Percentiles rank a stretch among this genome's conserved stretches.
Evolutionary conservation across 2,113 vertebrate genomes (phyloP).

Genomic region (Echinops telfairi): DNA sequence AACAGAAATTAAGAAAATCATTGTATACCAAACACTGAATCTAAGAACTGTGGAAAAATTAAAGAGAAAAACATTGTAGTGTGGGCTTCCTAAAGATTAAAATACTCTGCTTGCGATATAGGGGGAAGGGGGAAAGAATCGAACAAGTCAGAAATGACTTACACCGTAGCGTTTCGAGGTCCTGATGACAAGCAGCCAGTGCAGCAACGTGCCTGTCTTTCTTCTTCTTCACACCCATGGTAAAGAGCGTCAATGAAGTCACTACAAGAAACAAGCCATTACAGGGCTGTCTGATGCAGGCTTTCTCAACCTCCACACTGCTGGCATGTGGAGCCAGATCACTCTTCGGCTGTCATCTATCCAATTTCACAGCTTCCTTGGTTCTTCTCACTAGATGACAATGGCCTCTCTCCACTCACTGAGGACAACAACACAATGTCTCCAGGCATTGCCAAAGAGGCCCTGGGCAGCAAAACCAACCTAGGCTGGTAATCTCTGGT

Average conservation of each 20-base stretch:
- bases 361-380: neutral
- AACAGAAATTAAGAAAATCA: slow-evolving; percentile 17
- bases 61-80: slow-evolving; percentile 14
- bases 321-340: neutral
- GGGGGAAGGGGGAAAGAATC: slow-evolving; percentile 2
- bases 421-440: neutral
- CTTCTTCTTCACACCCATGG: slow-evolving; percentile 96
- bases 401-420: neutral
- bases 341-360: neutral
- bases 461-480: neutral
- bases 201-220: slow-evolving; percentile 91
- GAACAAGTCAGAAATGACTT: slow-evolving; percentile 77
- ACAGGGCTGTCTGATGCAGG: neutral
- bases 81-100: neutral
- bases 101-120: neutral
- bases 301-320: slow-evolving; percentile 9
- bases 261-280: slow-evolving; percentile 60
- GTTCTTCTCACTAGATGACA: neutral
- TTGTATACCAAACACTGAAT: slow-evolving; percentile 45
- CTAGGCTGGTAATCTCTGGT: neutral
- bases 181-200: slow-evolving; percentile 87
- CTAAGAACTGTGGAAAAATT: neutral
- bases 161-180: slow-evolving; percentile 90
- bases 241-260: slow-evolving; percentile 64
- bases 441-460: neutral